These are phyloP conservation scores for Leptinotarsa tumamoca DNA, from an alignment of 2,888 invertebrate species.

Conservation along the genomic window DNA sequence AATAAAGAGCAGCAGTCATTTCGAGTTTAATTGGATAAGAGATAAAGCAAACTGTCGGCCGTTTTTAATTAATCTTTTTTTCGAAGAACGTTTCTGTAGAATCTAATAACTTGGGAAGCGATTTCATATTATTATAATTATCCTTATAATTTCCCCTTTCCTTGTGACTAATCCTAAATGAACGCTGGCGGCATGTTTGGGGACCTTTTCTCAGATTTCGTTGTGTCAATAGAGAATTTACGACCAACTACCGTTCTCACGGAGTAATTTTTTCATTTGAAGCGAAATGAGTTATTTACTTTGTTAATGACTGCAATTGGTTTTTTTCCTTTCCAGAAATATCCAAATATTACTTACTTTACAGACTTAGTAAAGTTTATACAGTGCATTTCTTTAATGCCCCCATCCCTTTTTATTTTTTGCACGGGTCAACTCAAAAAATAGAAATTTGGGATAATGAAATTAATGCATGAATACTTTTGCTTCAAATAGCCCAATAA, in stretches of 20 bases:
- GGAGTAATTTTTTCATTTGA: background rate
- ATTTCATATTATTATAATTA: constrained; percentile 3
- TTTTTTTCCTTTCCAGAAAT: no score
- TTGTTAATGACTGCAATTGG: no score
- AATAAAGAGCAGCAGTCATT: constrained; percentile 32
- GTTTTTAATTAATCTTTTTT: constrained; percentile 30
- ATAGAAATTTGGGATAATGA: no score
- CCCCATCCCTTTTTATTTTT: no score
- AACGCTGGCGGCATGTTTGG: no score
- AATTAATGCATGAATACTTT: no score
- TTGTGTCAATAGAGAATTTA: background rate
- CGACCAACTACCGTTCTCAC: no score
- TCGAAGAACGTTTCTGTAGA: constrained; percentile 13
- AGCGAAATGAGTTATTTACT: background rate
- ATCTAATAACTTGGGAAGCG: constrained; percentile 1
- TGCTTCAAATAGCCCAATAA: no score
- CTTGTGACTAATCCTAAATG: background rate
- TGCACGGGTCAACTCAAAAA: no score
- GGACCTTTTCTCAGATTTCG: background rate
- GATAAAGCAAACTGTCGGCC: constrained; percentile 30
- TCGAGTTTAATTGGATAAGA: constrained; percentile 36
- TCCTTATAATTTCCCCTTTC: background rate
- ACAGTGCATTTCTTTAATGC: no score
- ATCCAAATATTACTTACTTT: no score
- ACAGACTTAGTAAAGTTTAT: no score